These are phyloP conservation scores for Hyposoter dolosus DNA, from an alignment of 2,888 invertebrate species.

Conservation along the genomic window DNA sequence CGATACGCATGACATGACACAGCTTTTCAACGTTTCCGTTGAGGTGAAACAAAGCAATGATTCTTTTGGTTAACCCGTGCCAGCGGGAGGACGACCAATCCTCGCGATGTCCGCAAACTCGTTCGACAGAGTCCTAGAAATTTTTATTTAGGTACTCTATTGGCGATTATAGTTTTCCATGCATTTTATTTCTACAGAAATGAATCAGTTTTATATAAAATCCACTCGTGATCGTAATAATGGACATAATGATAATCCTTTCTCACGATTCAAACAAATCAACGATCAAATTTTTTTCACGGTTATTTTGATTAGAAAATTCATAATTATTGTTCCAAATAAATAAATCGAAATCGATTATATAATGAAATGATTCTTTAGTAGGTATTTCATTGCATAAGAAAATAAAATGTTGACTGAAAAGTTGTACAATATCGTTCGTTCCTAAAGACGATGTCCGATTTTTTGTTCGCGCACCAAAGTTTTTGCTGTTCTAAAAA, in stretches of 20 bases:
- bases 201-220: neutral
- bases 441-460: neutral
- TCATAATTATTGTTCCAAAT: neutral
- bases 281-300: neutral
- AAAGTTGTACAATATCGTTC: neutral
- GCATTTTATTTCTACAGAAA: neutral
- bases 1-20: slow-evolving; percentile 48
- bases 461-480: neutral
- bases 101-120: slow-evolving; percentile 3
- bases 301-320: too few relatives aligned
- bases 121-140: slow-evolving; percentile 2
- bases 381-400: neutral
- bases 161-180: neutral
- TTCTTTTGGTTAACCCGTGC: slow-evolving; percentile 9
- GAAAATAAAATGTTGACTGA: neutral
- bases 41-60: slow-evolving; percentile 52
- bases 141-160: neutral
- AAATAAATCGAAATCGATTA: neutral
- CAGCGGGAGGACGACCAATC: neutral
- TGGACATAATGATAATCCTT: neutral
- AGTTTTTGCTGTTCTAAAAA: neutral
- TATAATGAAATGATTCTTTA: neutral
- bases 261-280: neutral
- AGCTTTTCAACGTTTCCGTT: slow-evolving; percentile 36
- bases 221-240: neutral